Conservation (phyloP, 2,797 vertebrate genomes). For the Knipowitschia caucasica region DNA sequence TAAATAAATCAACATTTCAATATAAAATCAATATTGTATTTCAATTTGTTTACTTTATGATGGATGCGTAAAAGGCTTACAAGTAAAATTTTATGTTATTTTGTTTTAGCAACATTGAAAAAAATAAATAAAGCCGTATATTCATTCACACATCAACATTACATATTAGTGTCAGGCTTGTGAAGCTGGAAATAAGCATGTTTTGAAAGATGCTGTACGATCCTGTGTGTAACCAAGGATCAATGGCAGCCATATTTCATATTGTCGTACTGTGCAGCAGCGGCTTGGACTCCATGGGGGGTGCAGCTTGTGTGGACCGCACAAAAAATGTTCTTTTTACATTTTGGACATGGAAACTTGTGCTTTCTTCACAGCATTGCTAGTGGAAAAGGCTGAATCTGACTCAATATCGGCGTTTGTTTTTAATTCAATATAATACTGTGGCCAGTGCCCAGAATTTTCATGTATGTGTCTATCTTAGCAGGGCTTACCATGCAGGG, state of each 20-base stretch:
- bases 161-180: slow-evolving; percentile 3
- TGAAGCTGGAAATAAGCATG: slow-evolving; percentile 5
- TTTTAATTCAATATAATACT: no score
- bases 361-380: background rate
- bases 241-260: slow-evolving; percentile 43
- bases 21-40: no score
- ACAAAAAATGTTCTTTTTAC: slow-evolving; percentile 39
- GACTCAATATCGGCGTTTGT: no score
- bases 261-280: slow-evolving; percentile 41
- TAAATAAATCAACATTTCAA: no score
- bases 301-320: slow-evolving; percentile 42
- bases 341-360: slow-evolving; percentile 18
- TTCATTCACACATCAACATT: slow-evolving; percentile 18
- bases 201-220: slow-evolving; percentile 17
- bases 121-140: background rate
- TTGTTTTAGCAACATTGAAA: background rate
- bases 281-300: slow-evolving; percentile 37
- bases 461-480: no score
- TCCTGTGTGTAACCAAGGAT: slow-evolving; percentile 40
- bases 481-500: no score
- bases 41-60: no score
- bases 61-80: no score
- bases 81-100: background rate
- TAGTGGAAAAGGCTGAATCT: no score
- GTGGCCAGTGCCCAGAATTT: no score